phyloP scores from a whole-genome alignment of 2,888 invertebrate genomes.

The Gari tellinella region DNA sequence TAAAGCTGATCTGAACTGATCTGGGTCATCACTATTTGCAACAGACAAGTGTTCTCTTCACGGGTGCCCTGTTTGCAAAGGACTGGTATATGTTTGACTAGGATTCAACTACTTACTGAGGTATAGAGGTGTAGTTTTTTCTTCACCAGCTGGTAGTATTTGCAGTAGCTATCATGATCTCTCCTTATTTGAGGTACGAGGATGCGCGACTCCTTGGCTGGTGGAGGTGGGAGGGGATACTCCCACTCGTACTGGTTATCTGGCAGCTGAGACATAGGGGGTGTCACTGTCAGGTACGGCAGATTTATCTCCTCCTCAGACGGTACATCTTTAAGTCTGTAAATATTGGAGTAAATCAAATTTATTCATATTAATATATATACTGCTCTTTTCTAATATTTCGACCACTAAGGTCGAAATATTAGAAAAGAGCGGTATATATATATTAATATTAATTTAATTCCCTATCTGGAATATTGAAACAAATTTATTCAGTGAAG shows the following conservation, averaged over 20 bases:
- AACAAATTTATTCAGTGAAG: no score
- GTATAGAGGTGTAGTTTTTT: conserved; percentile 75
- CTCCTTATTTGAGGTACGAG: conserved; percentile 52
- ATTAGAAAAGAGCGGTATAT: no score
- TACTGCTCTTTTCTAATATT: no score
- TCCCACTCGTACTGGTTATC: conserved; percentile 66
- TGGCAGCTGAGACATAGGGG: conserved; percentile 22
- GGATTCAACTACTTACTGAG: conserved; percentile 72
- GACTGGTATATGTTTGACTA: no score
- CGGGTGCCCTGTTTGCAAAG: no score
- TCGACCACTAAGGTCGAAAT: no score
- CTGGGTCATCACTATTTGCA: no score
- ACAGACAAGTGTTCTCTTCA: no score
- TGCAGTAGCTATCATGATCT: conserved; percentile 68
- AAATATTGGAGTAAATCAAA: neutral
- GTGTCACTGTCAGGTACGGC: conserved; percentile 33
- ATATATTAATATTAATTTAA: no score
- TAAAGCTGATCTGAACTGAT: no score
- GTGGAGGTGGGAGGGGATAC: conserved; percentile 69
- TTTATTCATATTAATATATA: no score
- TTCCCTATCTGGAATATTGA: no score
- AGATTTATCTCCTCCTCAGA: conserved; percentile 49
- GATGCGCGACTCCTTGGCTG: conserved; percentile 64
- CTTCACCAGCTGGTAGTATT: conserved; percentile 71
- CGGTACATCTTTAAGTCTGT: conserved; percentile 13